Evolutionary conservation across 2,797 vertebrate genomes (phyloP).

Genomic region (Phataginus tricuspis): DNA sequence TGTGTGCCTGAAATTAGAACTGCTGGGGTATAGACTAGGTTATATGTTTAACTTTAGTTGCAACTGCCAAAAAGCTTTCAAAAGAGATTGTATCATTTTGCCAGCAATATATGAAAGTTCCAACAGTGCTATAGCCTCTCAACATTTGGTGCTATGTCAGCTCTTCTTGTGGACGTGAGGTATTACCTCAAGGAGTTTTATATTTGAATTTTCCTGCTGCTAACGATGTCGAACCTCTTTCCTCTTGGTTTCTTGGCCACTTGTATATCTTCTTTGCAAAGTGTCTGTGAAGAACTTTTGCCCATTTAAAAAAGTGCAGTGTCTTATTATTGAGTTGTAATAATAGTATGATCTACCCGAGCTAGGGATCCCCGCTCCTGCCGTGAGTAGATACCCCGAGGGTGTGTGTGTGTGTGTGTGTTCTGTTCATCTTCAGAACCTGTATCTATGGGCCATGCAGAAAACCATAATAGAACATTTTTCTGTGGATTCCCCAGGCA

Average conservation of each 20-base stretch:
- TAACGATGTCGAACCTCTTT: not conserved
- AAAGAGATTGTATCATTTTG: not conserved
- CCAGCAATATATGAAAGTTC: not conserved
- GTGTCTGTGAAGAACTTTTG: not conserved
- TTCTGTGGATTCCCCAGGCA: not conserved
- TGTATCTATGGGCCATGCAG: not conserved
- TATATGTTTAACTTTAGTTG: not conserved
- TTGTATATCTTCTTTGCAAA: not conserved
- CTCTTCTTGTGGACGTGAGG: not conserved
- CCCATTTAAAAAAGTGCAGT: not conserved
- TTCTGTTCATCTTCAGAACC: not conserved
- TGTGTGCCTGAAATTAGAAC: not conserved
- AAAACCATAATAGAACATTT: not conserved
- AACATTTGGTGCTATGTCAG: not conserved
- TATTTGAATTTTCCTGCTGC: not conserved
- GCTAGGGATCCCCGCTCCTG: not conserved
- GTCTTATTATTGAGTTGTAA: not conserved
- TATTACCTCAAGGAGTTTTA: not conserved
- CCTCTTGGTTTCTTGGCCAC: not conserved
- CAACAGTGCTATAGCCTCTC: not conserved
- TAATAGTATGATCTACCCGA: not conserved
- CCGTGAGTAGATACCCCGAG: not conserved
- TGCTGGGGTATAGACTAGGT: not conserved
- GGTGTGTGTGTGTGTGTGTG: not conserved
- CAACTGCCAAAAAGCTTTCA: not conserved